Percentiles rank a stretch among this genome's conserved stretches.
These are phyloP conservation scores for Macquaria australasica DNA, from an alignment of 2,113 vertebrate genomes.

Conservation along the genomic window DNA sequence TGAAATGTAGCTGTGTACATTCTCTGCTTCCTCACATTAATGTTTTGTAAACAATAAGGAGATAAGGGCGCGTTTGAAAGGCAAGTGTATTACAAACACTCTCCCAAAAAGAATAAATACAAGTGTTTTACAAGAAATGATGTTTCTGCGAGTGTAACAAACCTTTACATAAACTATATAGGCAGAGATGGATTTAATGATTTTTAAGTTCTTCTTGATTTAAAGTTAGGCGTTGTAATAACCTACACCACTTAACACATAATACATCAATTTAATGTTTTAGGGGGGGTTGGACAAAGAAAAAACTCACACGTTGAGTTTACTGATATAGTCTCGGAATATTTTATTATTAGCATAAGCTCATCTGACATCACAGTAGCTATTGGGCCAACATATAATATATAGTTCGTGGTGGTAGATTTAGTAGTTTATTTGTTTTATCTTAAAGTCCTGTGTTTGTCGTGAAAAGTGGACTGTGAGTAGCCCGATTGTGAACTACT, in stretches of 20 bases:
- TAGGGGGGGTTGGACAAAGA: not conserved
- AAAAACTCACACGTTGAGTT: not conserved
- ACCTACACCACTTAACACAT: not conserved
- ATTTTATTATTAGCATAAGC: not conserved
- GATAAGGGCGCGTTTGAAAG: slow-evolving; percentile 80
- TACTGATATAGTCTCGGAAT: not conserved
- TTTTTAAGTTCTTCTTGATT: not conserved
- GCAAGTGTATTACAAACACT: slow-evolving; percentile 71
- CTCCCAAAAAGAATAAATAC: slow-evolving; percentile 76
- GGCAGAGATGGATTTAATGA: not conserved
- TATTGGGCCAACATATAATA: not conserved
- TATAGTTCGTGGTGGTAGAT: not conserved
- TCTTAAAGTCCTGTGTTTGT: not conserved
- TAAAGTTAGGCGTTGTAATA: not conserved
- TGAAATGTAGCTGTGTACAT: slow-evolving; percentile 62
- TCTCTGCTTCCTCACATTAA: slow-evolving; percentile 75
- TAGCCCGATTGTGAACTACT: not conserved
- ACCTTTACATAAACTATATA: slow-evolving; percentile 47
- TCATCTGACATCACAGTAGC: too few species aligned
- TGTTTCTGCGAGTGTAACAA: slow-evolving; percentile 48
- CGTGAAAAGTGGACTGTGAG: not conserved
- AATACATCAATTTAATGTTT: too few species aligned
- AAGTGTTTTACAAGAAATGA: slow-evolving; percentile 53
- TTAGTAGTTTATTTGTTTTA: not conserved
- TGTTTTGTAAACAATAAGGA: slow-evolving; percentile 81